phyloP scores from a whole-genome alignment of 2,797 vertebrate genomes.

The Yasuhikotakia modesta region DNA sequence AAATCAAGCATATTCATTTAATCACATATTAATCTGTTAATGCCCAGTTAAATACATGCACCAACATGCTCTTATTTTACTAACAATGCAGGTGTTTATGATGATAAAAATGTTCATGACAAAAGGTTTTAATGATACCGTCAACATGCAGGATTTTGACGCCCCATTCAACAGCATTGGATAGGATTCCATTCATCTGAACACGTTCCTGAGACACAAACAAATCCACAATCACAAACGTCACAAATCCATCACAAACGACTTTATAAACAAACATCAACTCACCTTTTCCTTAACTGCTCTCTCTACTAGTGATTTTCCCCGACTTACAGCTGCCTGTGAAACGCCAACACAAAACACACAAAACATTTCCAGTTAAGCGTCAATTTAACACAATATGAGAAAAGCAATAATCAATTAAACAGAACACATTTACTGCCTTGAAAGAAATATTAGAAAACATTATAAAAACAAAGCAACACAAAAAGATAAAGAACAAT shows the following conservation, averaged over 20 bases:
- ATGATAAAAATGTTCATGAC: neutral
- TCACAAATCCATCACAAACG: constrained; percentile 49
- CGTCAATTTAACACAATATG: too few species aligned
- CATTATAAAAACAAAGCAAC: too few species aligned
- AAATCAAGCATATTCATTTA: constrained; percentile 12
- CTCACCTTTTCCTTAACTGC: constrained; percentile 91
- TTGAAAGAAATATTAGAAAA: too few species aligned
- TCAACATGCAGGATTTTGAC: constrained; percentile 93
- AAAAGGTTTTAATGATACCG: constrained; percentile 72
- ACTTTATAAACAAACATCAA: constrained; percentile 32
- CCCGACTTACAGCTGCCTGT: constrained; percentile 84
- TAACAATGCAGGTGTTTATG: neutral
- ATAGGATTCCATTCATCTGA: constrained; percentile 88
- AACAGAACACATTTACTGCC: too few species aligned
- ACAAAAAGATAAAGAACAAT: too few species aligned
- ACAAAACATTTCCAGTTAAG: neutral
- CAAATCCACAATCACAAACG: neutral
- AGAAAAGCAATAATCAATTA: too few species aligned
- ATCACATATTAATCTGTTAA: too few species aligned
- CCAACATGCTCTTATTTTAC: too few species aligned
- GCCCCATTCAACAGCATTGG: constrained; percentile 93
- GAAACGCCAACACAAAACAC: constrained; percentile 61
- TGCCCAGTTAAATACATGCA: too few species aligned
- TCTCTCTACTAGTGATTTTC: constrained; percentile 90
- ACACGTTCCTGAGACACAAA: constrained; percentile 81